These are phyloP conservation scores for Semnopithecus entellus DNA, from an alignment of 2,113 vertebrate species.

Conservation along the genomic window DNA sequence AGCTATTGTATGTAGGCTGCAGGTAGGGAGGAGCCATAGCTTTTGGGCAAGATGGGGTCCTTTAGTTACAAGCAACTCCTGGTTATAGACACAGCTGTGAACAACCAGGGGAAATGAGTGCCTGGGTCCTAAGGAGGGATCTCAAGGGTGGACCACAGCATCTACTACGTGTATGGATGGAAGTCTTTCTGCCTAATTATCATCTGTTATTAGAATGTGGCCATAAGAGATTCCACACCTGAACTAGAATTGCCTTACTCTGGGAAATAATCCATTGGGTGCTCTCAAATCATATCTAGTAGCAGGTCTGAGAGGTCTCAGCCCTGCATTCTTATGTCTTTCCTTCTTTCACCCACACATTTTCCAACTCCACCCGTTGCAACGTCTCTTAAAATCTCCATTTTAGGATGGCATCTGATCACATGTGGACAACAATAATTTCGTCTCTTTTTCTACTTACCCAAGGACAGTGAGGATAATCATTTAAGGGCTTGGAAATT, in stretches of 20 bases:
- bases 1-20: no score
- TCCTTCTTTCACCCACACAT: neutral
- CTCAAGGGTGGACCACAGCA: accelerated
- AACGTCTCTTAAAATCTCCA: neutral
- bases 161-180: accelerated
- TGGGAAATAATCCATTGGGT: neutral
- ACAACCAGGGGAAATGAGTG: neutral
- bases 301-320: neutral
- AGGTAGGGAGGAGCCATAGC: neutral
- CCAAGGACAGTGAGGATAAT: neutral
- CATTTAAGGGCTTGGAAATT: neutral
- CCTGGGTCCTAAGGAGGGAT: neutral
- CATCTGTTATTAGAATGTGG: constrained; percentile 1
- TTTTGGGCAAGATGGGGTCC: neutral
- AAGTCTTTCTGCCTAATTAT: neutral
- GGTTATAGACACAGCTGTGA: neutral
- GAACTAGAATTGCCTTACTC: neutral
- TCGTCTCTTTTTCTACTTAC: neutral
- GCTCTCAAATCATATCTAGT: neutral
- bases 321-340: neutral
- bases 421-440: neutral
- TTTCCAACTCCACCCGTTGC: neutral
- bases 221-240: neutral
- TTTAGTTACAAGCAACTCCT: neutral
- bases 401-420: neutral